Evolutionary conservation across 92 coral and sea anemone species (phyloP), one percentile per base, ranked within the genome.

Genomic region (Epizoanthus fatuus): DNA sequence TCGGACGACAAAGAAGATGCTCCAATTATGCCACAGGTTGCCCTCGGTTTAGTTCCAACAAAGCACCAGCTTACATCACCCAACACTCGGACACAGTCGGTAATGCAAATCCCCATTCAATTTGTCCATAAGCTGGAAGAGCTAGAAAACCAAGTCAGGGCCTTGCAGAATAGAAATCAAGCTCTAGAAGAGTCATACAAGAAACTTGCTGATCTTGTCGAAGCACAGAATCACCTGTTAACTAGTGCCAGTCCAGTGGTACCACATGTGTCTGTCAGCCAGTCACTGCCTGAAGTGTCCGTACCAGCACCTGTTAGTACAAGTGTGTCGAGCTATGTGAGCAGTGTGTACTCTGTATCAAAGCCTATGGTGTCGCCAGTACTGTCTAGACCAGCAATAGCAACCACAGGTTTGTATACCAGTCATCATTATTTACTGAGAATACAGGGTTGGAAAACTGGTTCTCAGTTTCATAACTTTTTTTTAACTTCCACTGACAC

Each of bases 151-250:
- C 93, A 93, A 79, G 86, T 91, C 15, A 90, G 89, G n/a, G 81
- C 89, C 56, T 93, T 97, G 32, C 99, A 97, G 59, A 91, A 97
- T 75, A 94, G 92, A 77, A 92, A 97, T 74, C 92, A 83, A 44
- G 94, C 93, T 2, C 85, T 97, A 2, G 98, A 95, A 81, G 97
- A 97, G 64, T 95, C 97, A 1, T 95, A 97, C 85, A 94, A 95
- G 67, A 97, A 93, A 58, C 86, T 97, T 15, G 74, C 95, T 2
- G 97, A 97, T 72, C 93, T 97, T 17, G 97, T 97, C n/a, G 99
- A 97, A 79, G 99, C 99, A 32, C 99, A 97, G 75, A 97, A 97
- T 72, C 99, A 97, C 68, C 79, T 97, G 17, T 66, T 97, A 16
- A 91, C 98, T 2, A 95, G 98, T 75, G 93, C 95, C n/a, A 95